Evolutionary conservation across 2,113 vertebrate species (phyloP).

Genomic region (Chauna torquata): DNA sequence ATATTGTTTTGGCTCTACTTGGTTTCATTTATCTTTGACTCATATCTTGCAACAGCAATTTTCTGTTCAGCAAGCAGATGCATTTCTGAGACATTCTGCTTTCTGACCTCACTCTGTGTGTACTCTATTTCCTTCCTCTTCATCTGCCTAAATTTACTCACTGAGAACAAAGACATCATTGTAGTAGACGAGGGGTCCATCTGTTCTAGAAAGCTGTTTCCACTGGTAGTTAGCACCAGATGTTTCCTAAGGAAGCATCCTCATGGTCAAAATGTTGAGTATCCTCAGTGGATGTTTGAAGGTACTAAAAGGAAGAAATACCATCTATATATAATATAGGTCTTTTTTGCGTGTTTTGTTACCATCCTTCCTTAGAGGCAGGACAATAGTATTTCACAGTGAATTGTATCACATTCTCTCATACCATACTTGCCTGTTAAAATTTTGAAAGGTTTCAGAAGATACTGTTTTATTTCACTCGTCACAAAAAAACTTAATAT

Average conservation of each 20-base stretch:
- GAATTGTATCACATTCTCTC: not conserved
- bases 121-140: conserved; percentile 22
- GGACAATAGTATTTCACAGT: not conserved
- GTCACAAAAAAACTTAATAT: not conserved
- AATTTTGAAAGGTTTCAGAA: not conserved
- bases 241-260: conserved; percentile 64
- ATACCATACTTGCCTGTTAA: not conserved
- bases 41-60: not conserved
- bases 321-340: not conserved
- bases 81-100: not conserved
- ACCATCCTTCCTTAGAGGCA: not conserved
- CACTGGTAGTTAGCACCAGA: not conserved
- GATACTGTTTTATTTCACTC: not conserved
- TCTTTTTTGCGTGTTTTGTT: not conserved
- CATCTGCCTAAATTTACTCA: conserved; percentile 38
- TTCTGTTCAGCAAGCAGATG: rapidly evolving
- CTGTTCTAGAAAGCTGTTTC: conserved; percentile 36
- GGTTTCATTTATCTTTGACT: not conserved
- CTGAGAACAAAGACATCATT: conserved; percentile 46
- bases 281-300: not conserved
- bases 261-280: not conserved
- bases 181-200: not conserved
- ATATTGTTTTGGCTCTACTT: not conserved
- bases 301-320: not conserved
- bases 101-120: not conserved